Evolutionary conservation across 2,888 invertebrate species (phyloP), one percentile per base, ranked within the genome.

Genomic region (Celastrina argiolus): DNA sequence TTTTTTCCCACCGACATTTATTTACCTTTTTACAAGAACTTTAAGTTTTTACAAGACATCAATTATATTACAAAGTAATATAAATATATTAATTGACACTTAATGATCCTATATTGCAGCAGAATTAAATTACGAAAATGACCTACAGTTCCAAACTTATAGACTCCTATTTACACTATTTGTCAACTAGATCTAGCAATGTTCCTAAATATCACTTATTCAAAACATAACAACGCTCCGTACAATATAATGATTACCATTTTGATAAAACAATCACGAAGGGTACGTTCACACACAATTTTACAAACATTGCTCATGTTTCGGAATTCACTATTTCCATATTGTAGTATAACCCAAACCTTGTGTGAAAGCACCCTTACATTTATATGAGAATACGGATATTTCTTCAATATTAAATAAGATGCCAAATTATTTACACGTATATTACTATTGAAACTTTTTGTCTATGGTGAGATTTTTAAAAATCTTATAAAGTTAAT

Each of bases 1-100:
- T 86, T 85, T 86, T 90, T 87, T 83, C 83, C 83, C 88, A 88
- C 87, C 83, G 73, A 78, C 72, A 22, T 64, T 42, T 65, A 41
- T 66, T 67, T 74, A 76, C 67, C 69, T 69, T 72, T 66, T 56
- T 36, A 66, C 14, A 58, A 36, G 26, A 56, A 65, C 31, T 34
- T 64, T 34, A 16, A 36, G 18, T 18, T 34, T 34, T 66, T 51
- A 31, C 14, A 28, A 31, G 28, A 42, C 64, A 64, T 51, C 34
- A 64, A 42, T 28, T 66, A 67, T 67, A 68, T 70, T 68, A 68
- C 68, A 68, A 67, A 66, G 45, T 63, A 67, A 56, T 64, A 68
- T 59, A 41, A 64, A 31, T 31, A 65, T 61, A 22, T 61, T 61
- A 61, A 39, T 39, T 61, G 61, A 61, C 61, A 22, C 61, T 39